Conservation (phyloP, 2,797 vertebrate genomes). For the Gymnothorax javanicus region DNA sequence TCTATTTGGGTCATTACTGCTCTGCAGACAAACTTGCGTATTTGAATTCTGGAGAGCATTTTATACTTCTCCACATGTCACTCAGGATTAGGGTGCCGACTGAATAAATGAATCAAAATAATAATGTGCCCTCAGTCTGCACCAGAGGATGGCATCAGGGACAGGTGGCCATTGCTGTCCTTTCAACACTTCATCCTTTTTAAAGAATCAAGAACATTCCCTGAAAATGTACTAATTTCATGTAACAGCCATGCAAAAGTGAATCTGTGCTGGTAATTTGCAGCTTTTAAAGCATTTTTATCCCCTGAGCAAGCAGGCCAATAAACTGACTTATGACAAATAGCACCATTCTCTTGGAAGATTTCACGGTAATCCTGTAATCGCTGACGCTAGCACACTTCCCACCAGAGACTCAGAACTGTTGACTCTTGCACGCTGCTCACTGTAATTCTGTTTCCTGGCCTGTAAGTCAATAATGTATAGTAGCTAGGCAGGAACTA, state of each 20-base stretch:
- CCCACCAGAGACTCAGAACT: background rate
- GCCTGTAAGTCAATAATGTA: background rate
- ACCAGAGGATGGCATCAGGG: background rate
- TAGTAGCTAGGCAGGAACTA: background rate
- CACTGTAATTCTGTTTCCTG: background rate
- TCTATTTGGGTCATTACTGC: background rate
- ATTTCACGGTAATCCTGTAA: background rate
- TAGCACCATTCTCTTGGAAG: background rate
- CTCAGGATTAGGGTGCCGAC: conserved; percentile 1
- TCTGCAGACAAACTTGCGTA: background rate
- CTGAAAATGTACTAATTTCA: conserved; percentile 30
- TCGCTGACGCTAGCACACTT: background rate
- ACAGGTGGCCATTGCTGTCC: conserved; percentile 15
- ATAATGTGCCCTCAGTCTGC: conserved; percentile 18
- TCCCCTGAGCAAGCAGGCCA: background rate
- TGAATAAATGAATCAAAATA: conserved; percentile 14
- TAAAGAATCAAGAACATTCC: conserved; percentile 11
- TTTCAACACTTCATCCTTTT: background rate
- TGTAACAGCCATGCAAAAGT: conserved; percentile 29
- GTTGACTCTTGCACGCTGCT: background rate
- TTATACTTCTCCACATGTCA: conserved; percentile 1
- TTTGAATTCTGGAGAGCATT: background rate
- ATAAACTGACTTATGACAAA: background rate
- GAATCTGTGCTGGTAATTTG: conserved; percentile 19
- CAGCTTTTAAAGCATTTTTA: conserved; percentile 30